Evolutionary conservation across 2,797 vertebrate genomes (phyloP).

Genomic region (Nothura maculosa): DNA sequence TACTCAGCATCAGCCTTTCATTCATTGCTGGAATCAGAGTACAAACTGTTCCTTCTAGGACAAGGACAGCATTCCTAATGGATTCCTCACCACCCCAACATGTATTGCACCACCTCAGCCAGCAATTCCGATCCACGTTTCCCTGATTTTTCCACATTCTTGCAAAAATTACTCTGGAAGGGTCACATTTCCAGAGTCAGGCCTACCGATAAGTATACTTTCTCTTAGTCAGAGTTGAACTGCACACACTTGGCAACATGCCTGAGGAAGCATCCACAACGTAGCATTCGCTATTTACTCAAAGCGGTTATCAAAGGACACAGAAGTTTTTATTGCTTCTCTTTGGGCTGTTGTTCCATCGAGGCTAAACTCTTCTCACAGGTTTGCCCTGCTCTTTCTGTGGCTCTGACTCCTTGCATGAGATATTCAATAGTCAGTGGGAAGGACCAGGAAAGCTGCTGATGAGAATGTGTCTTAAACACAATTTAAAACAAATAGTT

Average conservation of each 20-base stretch:
- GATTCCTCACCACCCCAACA: slow-evolving; percentile 10
- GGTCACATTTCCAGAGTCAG: not conserved
- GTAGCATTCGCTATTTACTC: slow-evolving; percentile 20
- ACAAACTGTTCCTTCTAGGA: slow-evolving; percentile 31
- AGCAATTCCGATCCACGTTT: not conserved
- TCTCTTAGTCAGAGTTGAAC: slow-evolving; percentile 35
- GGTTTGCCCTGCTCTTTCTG: not conserved
- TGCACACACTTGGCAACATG: not conserved
- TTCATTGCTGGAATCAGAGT: not conserved
- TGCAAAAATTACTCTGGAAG: not conserved
- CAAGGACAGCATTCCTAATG: slow-evolving; percentile 29
- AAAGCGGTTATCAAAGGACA: not conserved
- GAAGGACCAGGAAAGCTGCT: not conserved
- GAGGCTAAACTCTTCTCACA: not conserved
- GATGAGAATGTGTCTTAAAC: not conserved
- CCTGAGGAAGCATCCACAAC: slow-evolving; percentile 4
- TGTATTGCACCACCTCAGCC: slow-evolving; percentile 18
- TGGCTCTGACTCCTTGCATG: not conserved
- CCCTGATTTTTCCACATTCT: not conserved
- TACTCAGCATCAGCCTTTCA: not conserved
- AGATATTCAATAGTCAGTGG: rapidly evolving
- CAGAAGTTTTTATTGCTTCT: not conserved
- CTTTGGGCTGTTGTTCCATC: not conserved
- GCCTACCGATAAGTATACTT: not conserved
- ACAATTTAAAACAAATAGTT: not conserved